These are phyloP conservation scores for Gnathonemus longibarbis DNA, from an alignment of 2,113 vertebrate species.

Conservation along the genomic window DNA sequence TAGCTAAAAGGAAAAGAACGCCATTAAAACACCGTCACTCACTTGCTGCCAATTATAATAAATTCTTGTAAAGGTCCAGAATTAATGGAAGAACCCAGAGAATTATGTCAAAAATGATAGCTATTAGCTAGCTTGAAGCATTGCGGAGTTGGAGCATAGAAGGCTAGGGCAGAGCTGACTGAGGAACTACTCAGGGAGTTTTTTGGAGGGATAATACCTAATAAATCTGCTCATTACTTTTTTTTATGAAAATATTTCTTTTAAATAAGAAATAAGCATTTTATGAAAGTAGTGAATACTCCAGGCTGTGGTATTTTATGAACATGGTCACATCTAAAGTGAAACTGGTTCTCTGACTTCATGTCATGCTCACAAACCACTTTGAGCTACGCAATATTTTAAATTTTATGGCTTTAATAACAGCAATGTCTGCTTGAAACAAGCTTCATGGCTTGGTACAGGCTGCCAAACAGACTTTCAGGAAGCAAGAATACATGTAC, in stretches of 20 bases:
- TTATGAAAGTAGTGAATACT: not conserved
- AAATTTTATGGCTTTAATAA: not conserved
- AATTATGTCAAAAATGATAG: not conserved
- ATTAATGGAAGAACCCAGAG: not conserved
- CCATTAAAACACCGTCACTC: not conserved
- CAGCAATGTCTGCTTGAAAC: not conserved
- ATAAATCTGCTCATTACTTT: not conserved
- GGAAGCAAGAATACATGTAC: not conserved
- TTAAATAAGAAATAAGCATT: conserved; percentile 3
- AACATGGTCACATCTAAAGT: not conserved
- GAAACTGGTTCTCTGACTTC: not conserved
- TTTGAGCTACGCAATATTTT: not conserved
- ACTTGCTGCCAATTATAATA: not conserved
- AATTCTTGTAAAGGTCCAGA: not conserved
- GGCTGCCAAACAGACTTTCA: not conserved
- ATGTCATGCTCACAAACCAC: not conserved
- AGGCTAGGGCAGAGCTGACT: not conserved
- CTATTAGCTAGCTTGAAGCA: not conserved
- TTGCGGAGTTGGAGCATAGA: not conserved
- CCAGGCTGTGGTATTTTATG: not conserved
- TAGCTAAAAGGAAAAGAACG: not conserved
- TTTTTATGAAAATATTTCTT: not conserved
- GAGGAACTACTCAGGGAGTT: not conserved
- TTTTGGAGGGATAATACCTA: not conserved
- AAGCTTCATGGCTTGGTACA: not conserved